Evolutionary conservation across 2,113 vertebrate species (phyloP).

Genomic region (Scortum barcoo): DNA sequence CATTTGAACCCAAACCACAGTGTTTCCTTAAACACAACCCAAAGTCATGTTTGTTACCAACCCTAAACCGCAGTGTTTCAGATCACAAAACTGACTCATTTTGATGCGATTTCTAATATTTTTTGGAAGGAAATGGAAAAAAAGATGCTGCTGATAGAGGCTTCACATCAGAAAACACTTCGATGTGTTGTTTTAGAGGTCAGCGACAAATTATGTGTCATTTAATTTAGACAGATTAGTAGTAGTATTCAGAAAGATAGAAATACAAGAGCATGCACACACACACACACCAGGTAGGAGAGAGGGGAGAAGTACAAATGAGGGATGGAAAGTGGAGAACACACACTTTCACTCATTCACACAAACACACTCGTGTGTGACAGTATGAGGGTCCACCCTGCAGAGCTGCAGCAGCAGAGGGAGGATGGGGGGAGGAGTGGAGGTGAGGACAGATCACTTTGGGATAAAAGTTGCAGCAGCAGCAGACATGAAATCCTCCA

Average conservation of each 20-base stretch:
- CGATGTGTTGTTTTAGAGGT: too few species aligned
- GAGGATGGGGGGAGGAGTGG: conserved; percentile 38
- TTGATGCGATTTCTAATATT: too few species aligned
- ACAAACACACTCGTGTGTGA: not conserved
- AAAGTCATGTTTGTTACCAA: not conserved
- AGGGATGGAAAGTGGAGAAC: not conserved
- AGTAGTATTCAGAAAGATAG: too few species aligned
- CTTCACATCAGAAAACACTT: too few species aligned
- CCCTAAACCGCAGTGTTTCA: not conserved
- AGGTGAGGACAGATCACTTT: conserved; percentile 52
- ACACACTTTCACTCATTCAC: not conserved
- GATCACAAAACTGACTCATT: not conserved
- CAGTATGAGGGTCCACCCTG: conserved; percentile 17
- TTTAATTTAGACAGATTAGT: too few species aligned
- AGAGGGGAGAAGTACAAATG: not conserved
- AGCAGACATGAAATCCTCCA: conserved; percentile 35
- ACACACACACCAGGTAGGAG: not conserved
- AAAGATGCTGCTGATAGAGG: too few species aligned
- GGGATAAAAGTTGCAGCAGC: conserved; percentile 61
- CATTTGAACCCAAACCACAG: too few species aligned
- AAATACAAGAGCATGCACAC: not conserved
- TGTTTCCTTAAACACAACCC: too few species aligned
- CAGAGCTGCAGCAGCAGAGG: conserved; percentile 18
- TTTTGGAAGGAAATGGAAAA: too few species aligned
- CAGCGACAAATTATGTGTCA: too few species aligned